Evolutionary conservation across 2,797 vertebrate genomes (phyloP).

Genomic region (Fistularia tabacaria): DNA sequence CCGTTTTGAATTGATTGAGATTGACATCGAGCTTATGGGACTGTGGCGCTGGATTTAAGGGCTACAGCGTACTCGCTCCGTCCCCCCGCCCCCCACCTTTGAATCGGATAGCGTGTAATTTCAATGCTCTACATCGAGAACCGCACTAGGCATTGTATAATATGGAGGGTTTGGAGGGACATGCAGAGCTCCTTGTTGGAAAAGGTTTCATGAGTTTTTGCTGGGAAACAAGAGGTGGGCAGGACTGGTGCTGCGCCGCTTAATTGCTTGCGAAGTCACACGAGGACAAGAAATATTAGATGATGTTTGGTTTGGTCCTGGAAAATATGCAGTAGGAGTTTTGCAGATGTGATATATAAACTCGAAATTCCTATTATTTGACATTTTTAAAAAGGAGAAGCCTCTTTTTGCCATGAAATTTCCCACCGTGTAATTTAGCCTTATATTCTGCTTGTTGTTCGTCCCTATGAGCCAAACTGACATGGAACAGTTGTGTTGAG

Average conservation of each 20-base stretch:
- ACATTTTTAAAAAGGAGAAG: constrained; percentile 20
- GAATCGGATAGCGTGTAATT: constrained; percentile 77
- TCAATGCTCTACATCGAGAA: constrained; percentile 68
- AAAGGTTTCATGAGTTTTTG: constrained; percentile 54
- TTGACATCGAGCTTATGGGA: constrained; percentile 58
- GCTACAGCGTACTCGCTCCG: constrained; percentile 30
- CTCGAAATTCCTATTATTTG: constrained; percentile 43
- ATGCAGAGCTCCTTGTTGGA: constrained; percentile 38
- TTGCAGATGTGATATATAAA: constrained; percentile 61
- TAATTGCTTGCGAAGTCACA: constrained; percentile 55
- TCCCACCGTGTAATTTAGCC: constrained; percentile 44
- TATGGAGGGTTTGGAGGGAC: constrained; percentile 53
- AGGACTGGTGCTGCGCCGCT: constrained; percentile 37
- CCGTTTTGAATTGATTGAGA: constrained; percentile 18
- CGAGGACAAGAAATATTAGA: constrained; percentile 52
- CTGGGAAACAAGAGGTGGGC: constrained; percentile 38
- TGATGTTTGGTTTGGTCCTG: constrained; percentile 58
- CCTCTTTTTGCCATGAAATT: constrained; percentile 18
- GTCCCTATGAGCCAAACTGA: constrained; percentile 47
- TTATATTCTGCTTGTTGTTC: constrained; percentile 59
- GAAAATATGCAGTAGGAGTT: constrained; percentile 50
- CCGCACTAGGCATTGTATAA: constrained; percentile 68
- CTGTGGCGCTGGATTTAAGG: constrained; percentile 34
- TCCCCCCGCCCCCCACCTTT: constrained; percentile 33
- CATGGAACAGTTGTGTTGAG: constrained; percentile 54